A percentile compares a stretch with the other conserved stretches of the same genome.
Evolutionary conservation across 2,113 vertebrate species (phyloP).

Genomic region (Ictalurus punctatus): DNA sequence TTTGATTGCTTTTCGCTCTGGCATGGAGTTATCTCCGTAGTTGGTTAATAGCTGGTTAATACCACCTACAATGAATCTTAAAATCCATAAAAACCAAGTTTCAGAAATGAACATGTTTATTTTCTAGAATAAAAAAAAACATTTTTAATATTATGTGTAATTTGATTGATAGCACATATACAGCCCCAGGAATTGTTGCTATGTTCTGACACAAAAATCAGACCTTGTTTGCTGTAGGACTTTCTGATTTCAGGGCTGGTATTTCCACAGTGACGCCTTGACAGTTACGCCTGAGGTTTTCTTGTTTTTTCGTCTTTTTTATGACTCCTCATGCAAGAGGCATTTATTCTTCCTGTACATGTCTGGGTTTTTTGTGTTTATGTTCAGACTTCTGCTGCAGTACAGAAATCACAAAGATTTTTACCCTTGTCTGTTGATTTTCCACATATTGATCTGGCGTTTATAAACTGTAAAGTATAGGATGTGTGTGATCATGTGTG

Average conservation of each 20-base stretch:
- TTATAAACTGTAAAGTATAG: too few relatives aligned
- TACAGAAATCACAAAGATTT: background rate
- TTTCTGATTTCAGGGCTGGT: slow-evolving; percentile 9
- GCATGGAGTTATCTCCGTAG: background rate
- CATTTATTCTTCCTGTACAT: background rate
- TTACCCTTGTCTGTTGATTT: background rate
- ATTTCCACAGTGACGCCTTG: background rate
- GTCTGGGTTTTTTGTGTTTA: background rate
- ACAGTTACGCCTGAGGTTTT: background rate
- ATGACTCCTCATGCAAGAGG: background rate
- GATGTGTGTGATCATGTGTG: slow-evolving; percentile 4
- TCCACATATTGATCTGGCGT: background rate
- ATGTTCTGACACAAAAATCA: background rate
- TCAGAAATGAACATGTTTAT: background rate
- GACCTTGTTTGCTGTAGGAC: background rate
- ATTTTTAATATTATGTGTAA: background rate
- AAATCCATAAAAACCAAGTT: background rate
- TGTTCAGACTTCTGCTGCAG: too few relatives aligned
- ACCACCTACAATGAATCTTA: background rate
- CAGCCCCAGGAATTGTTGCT: background rate
- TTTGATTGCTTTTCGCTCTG: background rate
- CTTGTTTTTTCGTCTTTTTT: background rate
- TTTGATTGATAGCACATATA: background rate
- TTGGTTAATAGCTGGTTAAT: background rate
- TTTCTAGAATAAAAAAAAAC: background rate